These are phyloP conservation scores for Enteromius anoplus DNA, from an alignment of 2,797 vertebrate species.

Conservation along the genomic window DNA sequence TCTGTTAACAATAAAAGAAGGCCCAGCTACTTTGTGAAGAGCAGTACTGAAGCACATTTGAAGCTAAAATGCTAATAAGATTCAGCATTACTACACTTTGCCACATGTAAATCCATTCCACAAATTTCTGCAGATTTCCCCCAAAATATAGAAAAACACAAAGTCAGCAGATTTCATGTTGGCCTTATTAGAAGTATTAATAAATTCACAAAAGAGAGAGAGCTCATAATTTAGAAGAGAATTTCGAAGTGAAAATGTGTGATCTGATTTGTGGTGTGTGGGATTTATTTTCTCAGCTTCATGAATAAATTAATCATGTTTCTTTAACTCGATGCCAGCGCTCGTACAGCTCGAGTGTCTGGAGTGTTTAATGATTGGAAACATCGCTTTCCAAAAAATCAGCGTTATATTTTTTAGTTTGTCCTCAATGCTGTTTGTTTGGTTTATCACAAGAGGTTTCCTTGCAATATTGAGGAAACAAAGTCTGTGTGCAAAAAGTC, in stretches of 20 bases:
- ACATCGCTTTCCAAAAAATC: background rate
- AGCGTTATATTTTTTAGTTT: slow-evolving; percentile 10
- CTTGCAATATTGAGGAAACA: background rate
- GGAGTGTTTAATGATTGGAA: slow-evolving; percentile 30
- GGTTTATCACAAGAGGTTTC: slow-evolving; percentile 10
- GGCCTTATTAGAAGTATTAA: background rate
- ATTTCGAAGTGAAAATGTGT: background rate
- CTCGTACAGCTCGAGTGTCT: slow-evolving; percentile 6
- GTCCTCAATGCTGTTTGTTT: slow-evolving; percentile 17
- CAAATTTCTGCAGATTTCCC: background rate
- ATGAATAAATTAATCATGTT: slow-evolving; percentile 18
- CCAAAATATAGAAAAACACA: background rate
- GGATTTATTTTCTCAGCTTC: slow-evolving; percentile 1
- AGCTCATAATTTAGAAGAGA: background rate
- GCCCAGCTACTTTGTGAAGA: background rate
- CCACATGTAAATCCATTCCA: background rate
- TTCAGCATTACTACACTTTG: background rate
- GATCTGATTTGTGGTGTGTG: slow-evolving; percentile 24
- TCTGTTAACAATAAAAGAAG: slow-evolving; percentile 4
- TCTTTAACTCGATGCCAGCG: slow-evolving; percentile 10
- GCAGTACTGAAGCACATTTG: background rate
- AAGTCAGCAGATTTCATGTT: background rate
- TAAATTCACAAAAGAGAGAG: background rate
- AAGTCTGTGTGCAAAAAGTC: slow-evolving; percentile 22
- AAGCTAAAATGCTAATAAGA: background rate